Percentiles rank a stretch among this genome's conserved stretches.
Evolutionary conservation across 1,140 invertebrate genomes (phyloP).

Genomic region (Scylla paramamosain): DNA sequence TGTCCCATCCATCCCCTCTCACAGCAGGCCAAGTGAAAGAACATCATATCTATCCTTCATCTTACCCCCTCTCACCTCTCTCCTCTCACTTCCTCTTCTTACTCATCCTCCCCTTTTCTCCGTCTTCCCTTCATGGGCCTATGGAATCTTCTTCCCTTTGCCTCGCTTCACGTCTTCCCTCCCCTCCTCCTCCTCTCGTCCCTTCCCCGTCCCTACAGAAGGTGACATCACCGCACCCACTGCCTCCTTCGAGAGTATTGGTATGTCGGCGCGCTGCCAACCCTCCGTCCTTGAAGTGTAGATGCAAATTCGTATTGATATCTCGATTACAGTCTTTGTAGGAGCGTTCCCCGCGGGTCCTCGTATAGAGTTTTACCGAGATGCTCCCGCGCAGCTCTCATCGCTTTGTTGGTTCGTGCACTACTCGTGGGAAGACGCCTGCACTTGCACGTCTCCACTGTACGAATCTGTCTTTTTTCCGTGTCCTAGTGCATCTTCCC

Average conservation of each 20-base stretch:
- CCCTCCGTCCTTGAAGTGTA: background rate
- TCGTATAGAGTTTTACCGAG: background rate
- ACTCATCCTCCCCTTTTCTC: background rate
- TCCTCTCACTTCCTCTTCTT: background rate
- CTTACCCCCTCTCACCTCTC: too few relatives aligned
- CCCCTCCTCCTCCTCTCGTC: background rate
- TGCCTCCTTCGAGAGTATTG: background rate
- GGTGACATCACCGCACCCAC: constrained; percentile 9
- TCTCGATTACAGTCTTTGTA: constrained; percentile 6
- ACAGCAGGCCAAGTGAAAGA: background rate
- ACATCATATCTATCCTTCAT: too few relatives aligned
- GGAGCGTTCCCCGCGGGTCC: background rate
- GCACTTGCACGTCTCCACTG: background rate
- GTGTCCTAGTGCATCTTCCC: background rate
- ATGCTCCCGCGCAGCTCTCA: background rate
- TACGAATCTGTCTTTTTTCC: background rate
- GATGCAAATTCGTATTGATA: constrained; percentile 23
- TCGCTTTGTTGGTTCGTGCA: background rate
- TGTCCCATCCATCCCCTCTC: background rate
- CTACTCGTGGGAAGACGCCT: background rate
- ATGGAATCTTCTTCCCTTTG: background rate
- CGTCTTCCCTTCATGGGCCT: background rate
- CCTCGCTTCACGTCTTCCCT: background rate
- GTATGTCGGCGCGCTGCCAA: constrained; percentile 17
- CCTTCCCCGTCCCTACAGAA: background rate